Evolutionary conservation across 2,113 vertebrate genomes (phyloP), one percentile per base, ranked within the genome.

Genomic region (Protobothrops flavoviridis): DNA sequence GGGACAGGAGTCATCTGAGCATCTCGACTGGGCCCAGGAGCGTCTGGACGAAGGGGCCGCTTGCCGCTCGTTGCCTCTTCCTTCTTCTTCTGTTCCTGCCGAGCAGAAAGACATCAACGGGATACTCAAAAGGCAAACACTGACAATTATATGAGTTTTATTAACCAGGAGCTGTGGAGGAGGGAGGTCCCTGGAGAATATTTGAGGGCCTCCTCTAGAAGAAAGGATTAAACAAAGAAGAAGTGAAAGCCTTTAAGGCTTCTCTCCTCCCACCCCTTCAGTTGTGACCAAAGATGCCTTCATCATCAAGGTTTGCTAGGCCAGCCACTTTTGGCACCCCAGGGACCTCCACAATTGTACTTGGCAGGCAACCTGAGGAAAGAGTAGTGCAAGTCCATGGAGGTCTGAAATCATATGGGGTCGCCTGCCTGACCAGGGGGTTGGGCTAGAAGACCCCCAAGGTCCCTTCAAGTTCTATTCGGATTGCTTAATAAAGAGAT

Each of bases 31-130:
- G 99, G 99, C 81, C 99, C 98, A 0, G 98, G 99, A 1, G 98
- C 96, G 95, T 99, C 99, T 0, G 98, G 98, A 89, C 99, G 98
- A 96, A 99, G 99, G 0, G 97, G 96, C 93, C 99, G 99, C 92
- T 98, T 98, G 95, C 97, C 98, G 91, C 97, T 97, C 3, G 97
- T 92, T 53, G 97, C 55, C 81, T 99, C 98, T 61, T 99, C 99
- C 95, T 98, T 99, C 97, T 99, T 99, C 96, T 98, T 99, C 50
- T 99, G 99, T 93, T 99, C 99, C 97, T 99, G 97, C 97, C 96
- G 94, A 85, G 94, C 43, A 5, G 10, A 29, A 90, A n/a, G 23
- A 81, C 33, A 43, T 81, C 6, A 1, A 43, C 0, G 0, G 74
- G 39, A 21, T 10, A 81, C 17, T 81, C 74, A 81, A 81, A 81